A percentile compares a stretch with the other conserved stretches of the same genome.
phyloP scores from a whole-genome alignment of 2,113 vertebrate genomes.

The Natator depressus region DNA sequence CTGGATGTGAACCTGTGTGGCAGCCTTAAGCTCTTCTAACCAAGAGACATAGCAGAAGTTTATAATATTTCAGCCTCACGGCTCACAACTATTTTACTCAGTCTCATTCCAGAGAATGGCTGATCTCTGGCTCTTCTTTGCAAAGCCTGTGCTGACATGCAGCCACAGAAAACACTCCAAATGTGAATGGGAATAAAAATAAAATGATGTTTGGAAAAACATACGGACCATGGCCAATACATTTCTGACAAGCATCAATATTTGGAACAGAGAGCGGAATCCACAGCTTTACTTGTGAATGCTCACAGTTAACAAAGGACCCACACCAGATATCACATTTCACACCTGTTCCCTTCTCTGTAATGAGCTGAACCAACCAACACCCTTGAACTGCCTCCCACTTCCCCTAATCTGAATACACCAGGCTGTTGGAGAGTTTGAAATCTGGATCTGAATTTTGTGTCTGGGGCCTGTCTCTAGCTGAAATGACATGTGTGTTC shows the following conservation, averaged over 20 bases:
- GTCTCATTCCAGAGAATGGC: not conserved
- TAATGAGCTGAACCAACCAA: not conserved
- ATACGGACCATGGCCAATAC: not conserved
- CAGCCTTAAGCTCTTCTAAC: constrained; percentile 17
- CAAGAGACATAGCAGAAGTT: not conserved
- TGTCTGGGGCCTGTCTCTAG: not conserved
- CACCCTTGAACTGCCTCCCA: not conserved
- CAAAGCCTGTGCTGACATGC: not conserved
- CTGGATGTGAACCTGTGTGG: constrained; percentile 2
- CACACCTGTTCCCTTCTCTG: not conserved
- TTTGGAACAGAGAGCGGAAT: not conserved
- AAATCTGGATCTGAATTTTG: not conserved
- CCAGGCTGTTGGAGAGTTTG: not conserved
- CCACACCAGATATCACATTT: not conserved
- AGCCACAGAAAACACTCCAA: not conserved
- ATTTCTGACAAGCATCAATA: not conserved
- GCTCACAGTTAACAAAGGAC: not conserved
- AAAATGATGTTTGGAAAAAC: not conserved
- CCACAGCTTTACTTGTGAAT: not conserved
- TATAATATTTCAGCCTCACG: not conserved
- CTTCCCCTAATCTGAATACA: not conserved
- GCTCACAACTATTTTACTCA: no score
- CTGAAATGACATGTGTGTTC: not conserved
- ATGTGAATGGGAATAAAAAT: not conserved
- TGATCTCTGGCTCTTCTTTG: not conserved